Base-by-base conservation (phyloP, 2,888 invertebrate genomes). In the Drosophila fungiperda region DNA sequence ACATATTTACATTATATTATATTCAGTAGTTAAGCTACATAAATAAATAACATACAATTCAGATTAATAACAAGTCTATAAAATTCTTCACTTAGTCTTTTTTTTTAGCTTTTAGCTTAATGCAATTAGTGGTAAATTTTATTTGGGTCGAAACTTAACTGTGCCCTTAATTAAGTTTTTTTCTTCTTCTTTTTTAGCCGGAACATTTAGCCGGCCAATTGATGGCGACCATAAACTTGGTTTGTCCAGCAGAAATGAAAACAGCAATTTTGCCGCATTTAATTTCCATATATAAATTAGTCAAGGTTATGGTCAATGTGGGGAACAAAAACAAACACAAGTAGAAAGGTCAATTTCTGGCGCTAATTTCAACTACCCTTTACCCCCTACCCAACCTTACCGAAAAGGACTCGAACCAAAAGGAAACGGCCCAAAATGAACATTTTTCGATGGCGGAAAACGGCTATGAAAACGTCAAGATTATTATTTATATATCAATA, bases 251-350 rank as follows among this genome's bases (percentile, higher is more conserved):
- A 62, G 65, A 58, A 68, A 68, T 64, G 65, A 69, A 69, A 75
- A 59, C 38, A 59, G 32, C 55, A 50, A 15, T 66, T 74, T 60
- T 70, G 58, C 58, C 65, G 64, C 78, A 78, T 78, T 71, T 65
- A 69, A 78, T 78, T 78, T 74, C 42, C 67, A 68, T 74, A 68
- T 74, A 65, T 38, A 61, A 17, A 48, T 35, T 42, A 50, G 32
- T 67, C 78, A 78, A 78, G 78, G 78, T 78, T 78, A 53, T 62
- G 74, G 77, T 67, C 78, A 77, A 61, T 48, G 33, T 42, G 7
- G 42, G 45, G n/a, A 11, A 15, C 11, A 70, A 26, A 50, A 38
- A 15, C 29, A 54, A n/a, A 26, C 40, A 42, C 72, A 64, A 69
- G 54, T 42, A 45, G 36, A 50, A 70, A 76, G 65, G 36, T 17